A percentile compares a stretch with the other conserved stretches of the same genome.
These are phyloP conservation scores for Thalassoma bifasciatum DNA, from an alignment of 2,113 vertebrate species.

Conservation along the genomic window DNA sequence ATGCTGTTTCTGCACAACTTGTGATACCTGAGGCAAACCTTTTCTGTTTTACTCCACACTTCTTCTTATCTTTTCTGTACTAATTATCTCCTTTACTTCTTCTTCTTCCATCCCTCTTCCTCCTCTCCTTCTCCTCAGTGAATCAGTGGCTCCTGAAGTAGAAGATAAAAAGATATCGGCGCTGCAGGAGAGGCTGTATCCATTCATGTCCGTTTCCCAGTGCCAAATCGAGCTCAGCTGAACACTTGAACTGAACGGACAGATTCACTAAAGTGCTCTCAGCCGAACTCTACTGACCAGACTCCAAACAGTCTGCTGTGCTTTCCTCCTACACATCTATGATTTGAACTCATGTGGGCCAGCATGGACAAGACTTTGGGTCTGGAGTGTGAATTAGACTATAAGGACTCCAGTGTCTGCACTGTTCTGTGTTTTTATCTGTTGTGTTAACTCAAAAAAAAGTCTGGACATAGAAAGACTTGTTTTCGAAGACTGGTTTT, in stretches of 20 bases:
- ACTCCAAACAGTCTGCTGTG: slow-evolving; percentile 11
- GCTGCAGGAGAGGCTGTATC: slow-evolving; percentile 9
- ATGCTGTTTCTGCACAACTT: background rate
- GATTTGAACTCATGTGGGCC: slow-evolving; percentile 1
- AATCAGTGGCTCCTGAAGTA: slow-evolving; percentile 84
- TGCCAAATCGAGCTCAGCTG: slow-evolving; percentile 22
- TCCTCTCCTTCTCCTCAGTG: slow-evolving; percentile 58
- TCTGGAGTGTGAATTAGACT: background rate
- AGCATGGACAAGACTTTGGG: background rate
- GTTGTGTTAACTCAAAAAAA: slow-evolving; percentile 31
- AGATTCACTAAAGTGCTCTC: slow-evolving; percentile 36
- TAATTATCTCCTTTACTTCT: slow-evolving; percentile 24
- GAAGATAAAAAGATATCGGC: slow-evolving; percentile 16
- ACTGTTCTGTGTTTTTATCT: slow-evolving; percentile 45
- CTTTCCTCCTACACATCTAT: slow-evolving; percentile 30
- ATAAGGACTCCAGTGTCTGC: slow-evolving; percentile 28
- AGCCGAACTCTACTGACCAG: background rate
- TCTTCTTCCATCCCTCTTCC: background rate
- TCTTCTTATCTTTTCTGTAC: slow-evolving; percentile 8
- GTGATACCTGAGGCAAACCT: slow-evolving; percentile 19
- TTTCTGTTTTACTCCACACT: slow-evolving; percentile 16
- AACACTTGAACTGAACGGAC: slow-evolving; percentile 21
- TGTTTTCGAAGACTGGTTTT: slow-evolving; percentile 13
- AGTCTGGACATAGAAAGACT: slow-evolving; percentile 21
- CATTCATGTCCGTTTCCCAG: slow-evolving; percentile 28